Evolutionary conservation across 1,140 invertebrate species (phyloP).

Genomic region (Bombus ignitus): DNA sequence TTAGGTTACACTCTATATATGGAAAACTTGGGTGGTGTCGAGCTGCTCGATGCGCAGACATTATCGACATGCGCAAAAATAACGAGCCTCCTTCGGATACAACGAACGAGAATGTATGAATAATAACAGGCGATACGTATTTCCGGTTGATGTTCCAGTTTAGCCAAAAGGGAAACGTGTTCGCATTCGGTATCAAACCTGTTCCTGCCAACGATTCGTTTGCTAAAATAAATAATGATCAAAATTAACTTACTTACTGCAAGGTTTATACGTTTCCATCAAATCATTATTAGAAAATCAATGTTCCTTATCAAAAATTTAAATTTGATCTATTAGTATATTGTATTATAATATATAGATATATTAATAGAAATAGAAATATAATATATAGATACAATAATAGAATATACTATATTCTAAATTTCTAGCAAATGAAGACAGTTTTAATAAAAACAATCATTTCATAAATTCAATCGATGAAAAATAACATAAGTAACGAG

Average conservation of each 20-base stretch:
- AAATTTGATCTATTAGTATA: background rate
- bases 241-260: background rate
- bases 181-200: background rate
- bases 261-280: background rate
- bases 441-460: background rate
- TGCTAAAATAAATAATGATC: background rate
- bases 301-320: too few species aligned
- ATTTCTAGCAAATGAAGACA: background rate
- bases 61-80: constrained; percentile 14
- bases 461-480: too few species aligned
- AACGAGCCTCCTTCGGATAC: background rate
- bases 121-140: background rate
- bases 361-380: too few species aligned
- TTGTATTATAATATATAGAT: too few species aligned
- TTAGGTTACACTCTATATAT: background rate
- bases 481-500: background rate
- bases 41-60: background rate
- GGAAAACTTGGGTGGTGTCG: constrained; percentile 13
- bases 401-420: too few species aligned
- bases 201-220: background rate
- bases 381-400: too few species aligned
- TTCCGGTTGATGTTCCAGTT: constrained; percentile 2
- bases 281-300: background rate
- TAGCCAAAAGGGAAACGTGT: background rate
- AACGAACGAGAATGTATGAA: background rate